Conservation (phyloP, 2,888 invertebrate genomes). For the Hydriomena furcata region DNA sequence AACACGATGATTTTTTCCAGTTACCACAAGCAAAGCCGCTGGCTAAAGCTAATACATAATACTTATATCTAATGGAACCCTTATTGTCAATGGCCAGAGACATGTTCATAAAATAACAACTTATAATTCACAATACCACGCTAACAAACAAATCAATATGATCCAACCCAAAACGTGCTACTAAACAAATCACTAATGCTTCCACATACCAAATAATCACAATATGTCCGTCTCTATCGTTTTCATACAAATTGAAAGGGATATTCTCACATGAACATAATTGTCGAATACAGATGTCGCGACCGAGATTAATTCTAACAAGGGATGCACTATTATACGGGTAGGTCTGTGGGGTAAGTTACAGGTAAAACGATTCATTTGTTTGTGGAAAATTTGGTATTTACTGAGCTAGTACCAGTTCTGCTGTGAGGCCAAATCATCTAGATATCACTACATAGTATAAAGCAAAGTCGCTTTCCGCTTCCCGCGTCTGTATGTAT, state of each 20-base stretch:
- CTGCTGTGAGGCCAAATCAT: too few species aligned
- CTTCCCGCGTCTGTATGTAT: too few species aligned
- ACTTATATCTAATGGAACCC: too few species aligned
- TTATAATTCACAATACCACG: slow-evolving; percentile 3
- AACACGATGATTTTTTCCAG: too few species aligned
- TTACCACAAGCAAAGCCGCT: too few species aligned
- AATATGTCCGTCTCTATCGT: slow-evolving; percentile 32
- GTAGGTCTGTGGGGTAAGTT: slow-evolving; percentile 43
- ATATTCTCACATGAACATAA: slow-evolving; percentile 70
- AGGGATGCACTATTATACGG: slow-evolving; percentile 74
- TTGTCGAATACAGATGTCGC: slow-evolving; percentile 80
- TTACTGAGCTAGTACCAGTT: too few species aligned
- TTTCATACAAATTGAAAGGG: slow-evolving; percentile 32
- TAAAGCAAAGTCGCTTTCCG: too few species aligned
- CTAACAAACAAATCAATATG: slow-evolving; percentile 16
- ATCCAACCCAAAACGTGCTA: slow-evolving; percentile 32
- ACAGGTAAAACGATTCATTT: slow-evolving; percentile 6
- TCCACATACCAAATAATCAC: slow-evolving; percentile 34
- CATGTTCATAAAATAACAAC: too few species aligned
- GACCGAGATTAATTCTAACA: slow-evolving; percentile 78
- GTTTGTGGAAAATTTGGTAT: too few species aligned
- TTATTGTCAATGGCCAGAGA: too few species aligned
- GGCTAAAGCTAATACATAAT: too few species aligned
- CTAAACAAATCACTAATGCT: slow-evolving; percentile 44
- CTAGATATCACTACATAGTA: too few species aligned